phyloP scores from a whole-genome alignment of 2,113 vertebrate species.

The Corvus hawaiiensis region DNA sequence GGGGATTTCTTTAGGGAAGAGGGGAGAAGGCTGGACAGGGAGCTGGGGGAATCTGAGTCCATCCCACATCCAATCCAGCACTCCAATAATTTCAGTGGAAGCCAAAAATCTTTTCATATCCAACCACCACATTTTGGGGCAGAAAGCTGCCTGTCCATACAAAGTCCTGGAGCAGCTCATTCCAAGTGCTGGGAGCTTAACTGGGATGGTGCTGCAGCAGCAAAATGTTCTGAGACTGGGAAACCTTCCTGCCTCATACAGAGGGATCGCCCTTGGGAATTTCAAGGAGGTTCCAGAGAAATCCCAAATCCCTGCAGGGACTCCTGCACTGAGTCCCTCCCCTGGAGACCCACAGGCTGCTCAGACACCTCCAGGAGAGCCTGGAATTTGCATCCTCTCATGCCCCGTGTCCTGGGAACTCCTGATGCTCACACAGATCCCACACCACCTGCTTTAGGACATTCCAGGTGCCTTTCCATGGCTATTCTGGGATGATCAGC shows the following conservation, averaged over 20 bases:
- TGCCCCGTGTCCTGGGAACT: fast-evolving
- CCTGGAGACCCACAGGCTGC: not conserved
- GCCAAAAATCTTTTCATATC: not conserved
- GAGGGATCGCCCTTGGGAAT: not conserved
- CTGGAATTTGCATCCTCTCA: not conserved
- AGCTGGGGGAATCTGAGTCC: not conserved
- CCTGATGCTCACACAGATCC: fast-evolving
- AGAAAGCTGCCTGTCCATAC: not conserved
- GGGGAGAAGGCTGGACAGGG: not conserved
- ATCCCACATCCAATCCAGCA: not conserved
- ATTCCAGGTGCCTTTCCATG: not conserved
- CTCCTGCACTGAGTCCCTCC: fast-evolving
- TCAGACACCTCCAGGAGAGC: not conserved
- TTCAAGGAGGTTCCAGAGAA: not conserved
- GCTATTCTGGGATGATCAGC: not conserved
- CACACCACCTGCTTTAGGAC: not conserved
- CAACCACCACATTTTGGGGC: not conserved
- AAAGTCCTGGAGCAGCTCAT: not conserved
- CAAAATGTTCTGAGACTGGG: not conserved
- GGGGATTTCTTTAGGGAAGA: conserved; percentile 9
- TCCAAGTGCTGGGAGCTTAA: not conserved
- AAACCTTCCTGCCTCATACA: not conserved
- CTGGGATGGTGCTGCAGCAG: not conserved
- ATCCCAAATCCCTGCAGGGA: not conserved
- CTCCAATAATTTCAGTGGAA: not conserved